Evolutionary conservation across 2,888 invertebrate genomes (phyloP), one percentile per base, ranked within the genome.

Genomic region (Entomobrya proxima): DNA sequence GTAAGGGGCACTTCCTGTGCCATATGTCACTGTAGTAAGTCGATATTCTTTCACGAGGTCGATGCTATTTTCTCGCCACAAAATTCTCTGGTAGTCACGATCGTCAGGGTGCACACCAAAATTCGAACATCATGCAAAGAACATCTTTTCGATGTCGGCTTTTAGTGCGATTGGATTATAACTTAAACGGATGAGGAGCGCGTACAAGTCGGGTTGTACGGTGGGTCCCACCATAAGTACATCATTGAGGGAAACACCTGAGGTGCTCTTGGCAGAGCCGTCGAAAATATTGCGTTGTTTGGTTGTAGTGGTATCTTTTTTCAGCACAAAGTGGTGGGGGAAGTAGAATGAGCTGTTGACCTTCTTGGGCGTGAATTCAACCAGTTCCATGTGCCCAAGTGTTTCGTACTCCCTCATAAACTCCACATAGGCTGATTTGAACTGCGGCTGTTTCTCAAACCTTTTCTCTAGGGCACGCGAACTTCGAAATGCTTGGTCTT

Each of bases 101-200:
- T 92, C 90, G 1, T 87, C 84, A 1, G 85, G 72, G 15, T 89
- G 76, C 0, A 92, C 83, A 0, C 58, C n/a, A 18, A 91, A n/a
- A n/a, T n/a, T n/a, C n/a, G n/a, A n/a, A n/a, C n/a, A n/a, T n/a
- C n/a, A 90, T 84, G 91, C 91, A 0, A 91, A 87, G 83, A 91
- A 91, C 91, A 92, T 91, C 88, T 92, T 92, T 24, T 89, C 90
- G 13, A 92, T 91, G 74, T 92, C 92, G 0, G 91, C 91, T 6
- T 90, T 90, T 13, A 92, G 88, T 0, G 91, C 90, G 37, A 89
- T 88, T 7, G 86, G 86, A 72, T 91, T 87, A 7, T 85, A 81
- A 5, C 91, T 77, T 81, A 91, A 91, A 15, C 91, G 58, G 2
- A 91, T 21, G 1, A 92, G 58, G 18, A 91, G 90, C 15, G 88